Percentiles rank a stretch among this genome's conserved stretches.
Conservation (phyloP, 2,797 vertebrate species). For the Lemur catta region DNA sequence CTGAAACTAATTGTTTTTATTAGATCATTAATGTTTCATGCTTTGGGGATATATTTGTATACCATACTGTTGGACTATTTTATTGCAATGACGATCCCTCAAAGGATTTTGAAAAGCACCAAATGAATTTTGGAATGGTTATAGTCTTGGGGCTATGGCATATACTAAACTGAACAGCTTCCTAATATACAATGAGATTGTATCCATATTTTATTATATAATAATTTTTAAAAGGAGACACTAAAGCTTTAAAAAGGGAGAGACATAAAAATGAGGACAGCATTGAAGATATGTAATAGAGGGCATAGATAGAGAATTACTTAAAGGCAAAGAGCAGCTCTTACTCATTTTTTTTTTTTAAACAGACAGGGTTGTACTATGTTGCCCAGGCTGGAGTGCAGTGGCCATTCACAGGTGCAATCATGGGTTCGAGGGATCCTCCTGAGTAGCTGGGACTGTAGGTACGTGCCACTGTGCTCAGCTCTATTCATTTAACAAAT, state of each 20-base stretch:
- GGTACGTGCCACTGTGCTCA: no score
- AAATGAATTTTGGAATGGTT: conserved; percentile 41
- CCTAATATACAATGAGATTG: background rate
- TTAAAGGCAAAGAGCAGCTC: background rate
- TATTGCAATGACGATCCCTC: background rate
- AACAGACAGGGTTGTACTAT: background rate
- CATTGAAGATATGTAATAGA: background rate
- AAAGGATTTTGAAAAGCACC: conserved; percentile 47
- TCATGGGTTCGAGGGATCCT: background rate
- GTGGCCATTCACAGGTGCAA: background rate
- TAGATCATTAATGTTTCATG: conserved; percentile 54
- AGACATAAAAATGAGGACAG: background rate
- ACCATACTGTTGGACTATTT: background rate
- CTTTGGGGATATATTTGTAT: conserved; percentile 26
- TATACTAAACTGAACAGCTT: background rate
- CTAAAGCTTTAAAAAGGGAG: background rate
- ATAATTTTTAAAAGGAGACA: background rate
- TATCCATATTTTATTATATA: conserved; percentile 5
- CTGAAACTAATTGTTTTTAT: conserved; percentile 57
- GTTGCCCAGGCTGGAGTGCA: background rate
- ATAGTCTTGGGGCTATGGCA: background rate
- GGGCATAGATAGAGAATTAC: background rate
- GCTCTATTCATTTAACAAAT: background rate
- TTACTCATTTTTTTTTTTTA: background rate
- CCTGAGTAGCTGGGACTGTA: background rate